Conservation (phyloP, 1,140 invertebrate species). For the Brachionus plicatilis region DNA sequence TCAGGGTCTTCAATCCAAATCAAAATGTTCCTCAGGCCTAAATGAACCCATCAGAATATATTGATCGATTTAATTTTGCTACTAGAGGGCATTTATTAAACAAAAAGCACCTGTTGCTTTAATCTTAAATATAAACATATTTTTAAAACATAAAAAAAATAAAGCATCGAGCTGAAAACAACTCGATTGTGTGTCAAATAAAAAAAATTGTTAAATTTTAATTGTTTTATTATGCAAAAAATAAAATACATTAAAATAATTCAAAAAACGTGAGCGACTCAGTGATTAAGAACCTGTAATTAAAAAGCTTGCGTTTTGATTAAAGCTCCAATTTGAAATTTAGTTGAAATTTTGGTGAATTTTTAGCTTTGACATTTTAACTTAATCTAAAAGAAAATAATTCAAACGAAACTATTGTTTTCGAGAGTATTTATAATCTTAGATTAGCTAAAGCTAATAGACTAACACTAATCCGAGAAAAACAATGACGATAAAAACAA, state of each 20-base stretch:
- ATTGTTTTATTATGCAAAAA: not conserved
- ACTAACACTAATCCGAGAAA: not conserved
- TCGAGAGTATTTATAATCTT: not conserved
- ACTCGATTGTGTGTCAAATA: not conserved
- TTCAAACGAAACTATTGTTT: not conserved
- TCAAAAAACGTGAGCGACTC: not conserved
- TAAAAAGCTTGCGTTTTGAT: not conserved
- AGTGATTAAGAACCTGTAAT: not conserved
- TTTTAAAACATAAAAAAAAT: not conserved
- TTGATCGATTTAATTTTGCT: not conserved
- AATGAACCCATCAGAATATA: not conserved
- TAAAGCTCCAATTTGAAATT: not conserved
- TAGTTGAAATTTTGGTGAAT: not conserved
- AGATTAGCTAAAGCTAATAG: not conserved
- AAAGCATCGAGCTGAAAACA: not conserved
- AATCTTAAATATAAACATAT: not conserved
- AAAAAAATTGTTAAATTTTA: not conserved
- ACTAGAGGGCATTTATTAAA: not conserved
- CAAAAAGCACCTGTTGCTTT: not conserved
- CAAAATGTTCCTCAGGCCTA: not conserved
- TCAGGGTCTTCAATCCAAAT: not conserved
- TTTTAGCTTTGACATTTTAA: not conserved
- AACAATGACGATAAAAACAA: not conserved
- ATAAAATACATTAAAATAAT: not conserved
- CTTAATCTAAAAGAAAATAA: conserved; percentile 2